Evolutionary conservation across 2,888 invertebrate genomes (phyloP), one percentile per base, ranked within the genome.

Genomic region (Hetaerina titia): DNA sequence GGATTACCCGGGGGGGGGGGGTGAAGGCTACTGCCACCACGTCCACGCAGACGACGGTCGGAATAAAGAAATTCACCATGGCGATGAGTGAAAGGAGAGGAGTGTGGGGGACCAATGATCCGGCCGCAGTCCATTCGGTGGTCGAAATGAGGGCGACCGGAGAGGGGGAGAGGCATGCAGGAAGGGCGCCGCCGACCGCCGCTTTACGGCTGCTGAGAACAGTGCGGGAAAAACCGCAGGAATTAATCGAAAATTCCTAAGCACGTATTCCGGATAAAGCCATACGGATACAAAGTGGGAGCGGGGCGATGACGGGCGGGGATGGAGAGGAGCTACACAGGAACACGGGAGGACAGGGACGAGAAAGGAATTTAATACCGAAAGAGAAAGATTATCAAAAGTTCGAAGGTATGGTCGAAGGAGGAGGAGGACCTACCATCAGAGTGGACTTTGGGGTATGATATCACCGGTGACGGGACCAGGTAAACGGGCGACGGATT

Each of bases 241-340:
- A 81, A 81, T 81, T 81, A 81, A 81, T 81, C 81, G 25, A 31
- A 81, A 81, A 81, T 81, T 81, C 31, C 81, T 31, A 22, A 81
- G 81, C 81, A 81, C 31, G 81, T 31, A 31, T 31, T 31, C 81
- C 13, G 31, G 31, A 81, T 81, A 31, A 81, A 81, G 81, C 81
- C 81, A n/a, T 69, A 69, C 31, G 81, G 25, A 25, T 25, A 31
- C 81, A 31, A 31, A 81, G 81, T 81, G 15, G 13, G 81, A 1
- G 81, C 81, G 13, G 81, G 81, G 81, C 7, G 13, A 11, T 31
- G 15, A n/a, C 69, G 69, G 69, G 7, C 19, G 1, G 13, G 60
- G 60, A 17, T 60, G 69, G n/a, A 17, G 31, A 81, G 81, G 31
- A 81, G n/a, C 81, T 31, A 81, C 81, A 31, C 1, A 11, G n/a